Evolutionary conservation across 2,797 vertebrate genomes (phyloP), one percentile per base, ranked within the genome.

Genomic region (Odontamblyopus rebecca): DNA sequence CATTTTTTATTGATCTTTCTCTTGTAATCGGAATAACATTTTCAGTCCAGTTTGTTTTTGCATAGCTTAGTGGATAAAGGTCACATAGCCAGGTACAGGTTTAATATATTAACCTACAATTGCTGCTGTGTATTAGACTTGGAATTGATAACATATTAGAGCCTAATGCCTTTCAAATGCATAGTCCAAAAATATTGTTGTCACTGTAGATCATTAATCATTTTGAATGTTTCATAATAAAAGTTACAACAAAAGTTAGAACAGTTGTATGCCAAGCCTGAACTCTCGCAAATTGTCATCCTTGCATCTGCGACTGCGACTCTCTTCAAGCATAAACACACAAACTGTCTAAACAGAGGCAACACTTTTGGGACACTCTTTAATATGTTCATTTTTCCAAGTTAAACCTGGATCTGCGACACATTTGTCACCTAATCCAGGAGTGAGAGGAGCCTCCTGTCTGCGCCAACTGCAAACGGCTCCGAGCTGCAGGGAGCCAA

Each of bases 401-500:
- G 54, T 57, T 41, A 44, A 68, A 68, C 32, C 54, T 68, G 53
- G 54, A 68, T 68, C 67, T 35, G 0, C 5, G 64, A n/a, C 66
- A 59, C 67, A 64, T 61, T 73, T 68, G 48, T 23, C 41, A 60
- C 54, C 27, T 62, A 61, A 56, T 73, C 30, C 67, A 59, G 67
- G 13, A 26, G 56, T 2, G 54, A 41, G 54, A 59, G 23, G 23
- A 59, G 67, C 53, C 15, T 41, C 38, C 32, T 41, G 38, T 41
- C 53, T 59, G n/a, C 27, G 68, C 13, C 68, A 67, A n/a, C 18
- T 61, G 18, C 30, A 60, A 26, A 63, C 27, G 13, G 41, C 19
- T 51, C 50, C 30, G 51, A 65, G 67, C 32, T 69, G 27, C 32
- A 27, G 57, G 70, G 29, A 16, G n/a, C 35, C 69, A 74, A 71